phyloP scores from a whole-genome alignment of 92 coral and sea anemone species.

The Virgularia gustaviana region DNA sequence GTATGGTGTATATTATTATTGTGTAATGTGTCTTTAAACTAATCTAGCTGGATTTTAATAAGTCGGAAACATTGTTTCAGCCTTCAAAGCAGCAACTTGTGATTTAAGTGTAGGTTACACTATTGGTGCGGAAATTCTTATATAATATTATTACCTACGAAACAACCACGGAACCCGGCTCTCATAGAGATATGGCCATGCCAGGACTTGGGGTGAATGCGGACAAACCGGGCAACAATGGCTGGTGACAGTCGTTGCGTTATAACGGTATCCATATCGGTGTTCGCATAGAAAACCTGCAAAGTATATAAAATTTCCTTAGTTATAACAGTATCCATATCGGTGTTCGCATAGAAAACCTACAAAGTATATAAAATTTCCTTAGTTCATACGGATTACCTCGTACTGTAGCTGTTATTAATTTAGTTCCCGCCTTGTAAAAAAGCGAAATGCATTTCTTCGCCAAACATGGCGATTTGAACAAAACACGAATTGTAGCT shows the following conservation, averaged over 20 bases:
- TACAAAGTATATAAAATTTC: not conserved
- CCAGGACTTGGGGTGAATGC: conserved; percentile 27
- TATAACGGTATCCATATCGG: not conserved
- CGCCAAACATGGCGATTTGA: no score
- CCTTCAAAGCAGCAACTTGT: not conserved
- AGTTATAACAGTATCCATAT: not conserved
- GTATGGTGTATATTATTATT: no score
- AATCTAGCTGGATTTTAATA: no score
- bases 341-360: conserved; percentile 12
- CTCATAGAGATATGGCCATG: conserved; percentile 15
- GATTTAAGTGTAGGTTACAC: not conserved
- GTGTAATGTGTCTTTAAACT: no score
- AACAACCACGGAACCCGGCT: conserved; percentile 23
- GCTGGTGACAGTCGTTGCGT: conserved; percentile 9
- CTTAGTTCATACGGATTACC: not conserved
- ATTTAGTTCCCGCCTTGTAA: not conserved
- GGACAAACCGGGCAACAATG: conserved; percentile 23
- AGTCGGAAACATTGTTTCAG: no score
- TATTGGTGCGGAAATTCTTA: not conserved
- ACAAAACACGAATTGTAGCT: no score
- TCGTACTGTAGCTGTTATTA: not conserved
- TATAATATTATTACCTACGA: conserved; percentile 1
- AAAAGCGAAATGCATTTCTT: no score
- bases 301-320: not conserved
- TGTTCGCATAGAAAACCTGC: conserved; percentile 16